Evolutionary conservation across 2,113 vertebrate genomes (phyloP).

Genomic region (Mesoclemmys tuberculata): DNA sequence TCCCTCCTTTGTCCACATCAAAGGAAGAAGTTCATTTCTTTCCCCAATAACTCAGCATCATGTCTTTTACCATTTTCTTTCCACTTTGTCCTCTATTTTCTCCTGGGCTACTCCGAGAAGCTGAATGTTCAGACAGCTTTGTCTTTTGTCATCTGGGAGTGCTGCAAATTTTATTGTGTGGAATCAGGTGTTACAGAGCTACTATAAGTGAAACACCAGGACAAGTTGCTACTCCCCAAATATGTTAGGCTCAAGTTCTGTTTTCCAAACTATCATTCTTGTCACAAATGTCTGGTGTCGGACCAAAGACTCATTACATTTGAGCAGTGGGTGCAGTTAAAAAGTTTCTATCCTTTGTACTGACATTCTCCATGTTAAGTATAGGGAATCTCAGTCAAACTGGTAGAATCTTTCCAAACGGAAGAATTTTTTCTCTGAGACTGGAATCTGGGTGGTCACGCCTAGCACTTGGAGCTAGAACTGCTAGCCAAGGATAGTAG

Average conservation of each 20-base stretch:
- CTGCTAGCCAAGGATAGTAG: background rate
- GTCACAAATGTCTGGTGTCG: background rate
- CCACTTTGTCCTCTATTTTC: constrained; percentile 45
- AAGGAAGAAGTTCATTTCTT: constrained; percentile 7
- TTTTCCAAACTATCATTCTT: constrained; percentile 37
- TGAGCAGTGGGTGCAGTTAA: background rate
- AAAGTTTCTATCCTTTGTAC: background rate
- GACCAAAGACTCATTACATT: background rate
- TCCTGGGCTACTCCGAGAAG: constrained; percentile 38
- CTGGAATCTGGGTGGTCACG: background rate
- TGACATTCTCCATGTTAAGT: background rate
- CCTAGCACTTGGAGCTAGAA: background rate
- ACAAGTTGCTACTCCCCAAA: constrained; percentile 44
- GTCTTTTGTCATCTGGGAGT: constrained; percentile 50
- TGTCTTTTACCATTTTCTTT: constrained; percentile 43
- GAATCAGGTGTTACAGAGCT: constrained; percentile 46
- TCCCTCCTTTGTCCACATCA: background rate
- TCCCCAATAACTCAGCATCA: constrained; percentile 12
- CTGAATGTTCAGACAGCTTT: constrained; percentile 46
- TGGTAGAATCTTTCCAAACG: background rate
- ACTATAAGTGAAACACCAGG: constrained; percentile 50
- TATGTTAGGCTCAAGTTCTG: background rate
- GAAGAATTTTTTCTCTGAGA: background rate
- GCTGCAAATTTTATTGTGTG: constrained; percentile 54
- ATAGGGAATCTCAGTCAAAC: background rate